Percentiles rank a stretch among this genome's conserved stretches.
phyloP scores from a whole-genome alignment of 2,797 vertebrate species.

The Sebastes hubbsi region DNA sequence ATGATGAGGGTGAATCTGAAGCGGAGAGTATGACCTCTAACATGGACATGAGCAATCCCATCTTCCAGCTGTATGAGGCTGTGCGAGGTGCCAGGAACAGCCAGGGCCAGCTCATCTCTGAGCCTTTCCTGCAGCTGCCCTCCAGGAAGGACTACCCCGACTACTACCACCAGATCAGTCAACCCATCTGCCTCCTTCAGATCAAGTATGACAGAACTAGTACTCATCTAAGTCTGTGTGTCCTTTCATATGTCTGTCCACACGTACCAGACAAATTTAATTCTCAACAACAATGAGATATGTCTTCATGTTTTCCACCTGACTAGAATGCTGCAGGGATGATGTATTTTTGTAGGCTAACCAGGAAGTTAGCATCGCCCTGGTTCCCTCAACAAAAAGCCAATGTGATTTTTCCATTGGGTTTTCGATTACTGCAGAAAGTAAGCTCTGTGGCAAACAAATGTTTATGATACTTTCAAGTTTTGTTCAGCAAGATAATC shows the following conservation, averaged over 20 bases:
- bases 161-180: slow-evolving; percentile 96
- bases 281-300: background rate
- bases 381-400: no score
- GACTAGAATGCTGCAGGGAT: no score
- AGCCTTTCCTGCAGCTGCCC: slow-evolving; percentile 96
- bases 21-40: slow-evolving; percentile 95
- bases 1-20: slow-evolving; percentile 96
- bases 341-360: no score
- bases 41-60: slow-evolving; percentile 94
- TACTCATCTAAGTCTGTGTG: background rate
- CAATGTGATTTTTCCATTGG: no score
- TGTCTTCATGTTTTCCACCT: background rate
- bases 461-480: rapidly evolving
- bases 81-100: slow-evolving; percentile 93
- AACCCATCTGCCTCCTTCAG: slow-evolving; percentile 93
- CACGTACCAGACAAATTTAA: background rate
- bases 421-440: no score
- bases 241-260: background rate
- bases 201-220: slow-evolving; percentile 87
- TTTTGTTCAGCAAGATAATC: no score
- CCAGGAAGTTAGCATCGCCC: no score
- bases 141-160: slow-evolving; percentile 97
- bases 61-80: slow-evolving; percentile 96
- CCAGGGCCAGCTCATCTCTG: slow-evolving; percentile 95
- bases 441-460: no score